A percentile compares a stretch with the other conserved stretches of the same genome.
Conservation (phyloP, 92 coral and sea anemone genomes). For the Bergia puertoricense region DNA sequence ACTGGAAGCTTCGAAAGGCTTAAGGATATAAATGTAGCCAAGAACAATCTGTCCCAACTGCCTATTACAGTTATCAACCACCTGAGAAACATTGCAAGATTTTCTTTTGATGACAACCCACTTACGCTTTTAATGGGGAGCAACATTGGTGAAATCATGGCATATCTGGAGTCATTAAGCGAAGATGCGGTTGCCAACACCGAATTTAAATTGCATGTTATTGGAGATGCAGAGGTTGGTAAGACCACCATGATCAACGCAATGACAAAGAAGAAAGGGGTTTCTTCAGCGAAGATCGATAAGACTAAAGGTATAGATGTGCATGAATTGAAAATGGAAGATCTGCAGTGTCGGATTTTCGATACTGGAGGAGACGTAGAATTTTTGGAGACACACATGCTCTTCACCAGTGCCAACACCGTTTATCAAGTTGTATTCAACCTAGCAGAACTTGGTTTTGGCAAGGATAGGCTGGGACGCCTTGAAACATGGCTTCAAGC, state of each 20-base stretch:
- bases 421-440: neutral
- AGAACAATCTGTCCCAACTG: neutral
- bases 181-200: neutral
- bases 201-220: neutral
- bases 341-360: neutral
- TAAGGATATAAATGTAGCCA: neutral
- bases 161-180: neutral
- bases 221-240: neutral
- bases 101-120: neutral
- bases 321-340: neutral
- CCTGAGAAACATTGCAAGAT: neutral
- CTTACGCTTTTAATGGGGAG: neutral
- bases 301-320: neutral
- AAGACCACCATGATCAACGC: neutral
- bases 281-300: neutral
- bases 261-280: neutral
- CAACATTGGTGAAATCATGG: neutral
- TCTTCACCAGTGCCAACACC: neutral
- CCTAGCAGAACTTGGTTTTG: neutral
- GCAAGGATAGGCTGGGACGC: neutral
- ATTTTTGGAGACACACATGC: neutral
- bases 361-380: conserved; percentile 1
- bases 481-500: neutral
- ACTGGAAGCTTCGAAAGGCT: neutral
- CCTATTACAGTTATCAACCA: neutral